These are phyloP conservation scores for Lycodopsis pacificus DNA, from an alignment of 2,797 vertebrate species.

Conservation along the genomic window DNA sequence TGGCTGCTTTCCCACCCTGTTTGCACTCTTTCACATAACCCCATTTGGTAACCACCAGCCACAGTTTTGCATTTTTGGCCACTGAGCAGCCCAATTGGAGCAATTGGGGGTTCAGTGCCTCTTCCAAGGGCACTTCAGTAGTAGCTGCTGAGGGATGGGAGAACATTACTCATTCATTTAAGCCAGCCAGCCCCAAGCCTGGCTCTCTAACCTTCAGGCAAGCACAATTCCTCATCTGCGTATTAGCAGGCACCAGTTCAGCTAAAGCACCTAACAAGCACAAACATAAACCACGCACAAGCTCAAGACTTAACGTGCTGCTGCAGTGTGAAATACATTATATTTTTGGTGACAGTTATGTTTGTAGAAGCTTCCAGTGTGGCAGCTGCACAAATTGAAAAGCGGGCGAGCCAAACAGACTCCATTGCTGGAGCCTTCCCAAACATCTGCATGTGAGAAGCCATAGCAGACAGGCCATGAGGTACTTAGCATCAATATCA, in stretches of 20 bases:
- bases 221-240: slow-evolving; percentile 50
- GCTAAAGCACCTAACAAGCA: slow-evolving; percentile 31
- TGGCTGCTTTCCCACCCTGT: slow-evolving; percentile 54
- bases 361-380: slow-evolving; percentile 50
- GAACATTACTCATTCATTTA: slow-evolving; percentile 74
- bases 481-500: slow-evolving; percentile 45
- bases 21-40: slow-evolving; percentile 61
- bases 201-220: slow-evolving; percentile 62
- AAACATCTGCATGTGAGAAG: slow-evolving; percentile 45
- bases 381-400: slow-evolving; percentile 52
- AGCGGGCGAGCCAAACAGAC: slow-evolving; percentile 34
- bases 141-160: slow-evolving; percentile 62
- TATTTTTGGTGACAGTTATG: slow-evolving; percentile 33
- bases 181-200: slow-evolving; percentile 46
- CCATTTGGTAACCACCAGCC: slow-evolving; percentile 66
- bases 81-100: slow-evolving; percentile 70
- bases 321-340: slow-evolving; percentile 38
- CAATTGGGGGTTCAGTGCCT: slow-evolving; percentile 66
- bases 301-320: slow-evolving; percentile 50
- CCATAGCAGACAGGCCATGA: slow-evolving; percentile 24
- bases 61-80: slow-evolving; percentile 73
- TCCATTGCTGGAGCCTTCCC: slow-evolving; percentile 14
- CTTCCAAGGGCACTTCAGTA: slow-evolving; percentile 75
- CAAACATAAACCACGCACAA: slow-evolving; percentile 17
- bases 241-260: slow-evolving; percentile 32